phyloP scores from a whole-genome alignment of 2,888 invertebrate species.

The Biston betularia region DNA sequence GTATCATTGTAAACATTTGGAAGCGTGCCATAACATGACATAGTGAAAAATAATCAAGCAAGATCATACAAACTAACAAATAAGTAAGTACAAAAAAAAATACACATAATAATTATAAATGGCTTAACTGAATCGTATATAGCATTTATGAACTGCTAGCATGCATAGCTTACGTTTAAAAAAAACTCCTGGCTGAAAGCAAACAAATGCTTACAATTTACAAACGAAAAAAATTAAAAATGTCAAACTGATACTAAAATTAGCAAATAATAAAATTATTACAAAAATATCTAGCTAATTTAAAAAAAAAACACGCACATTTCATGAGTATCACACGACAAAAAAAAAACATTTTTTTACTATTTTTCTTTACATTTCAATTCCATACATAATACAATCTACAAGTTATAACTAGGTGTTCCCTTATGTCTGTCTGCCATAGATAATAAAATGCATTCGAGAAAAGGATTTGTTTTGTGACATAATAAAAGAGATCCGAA shows the following conservation, averaged over 20 bases:
- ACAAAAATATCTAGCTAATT: slow-evolving; percentile 55
- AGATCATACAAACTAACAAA: slow-evolving; percentile 74
- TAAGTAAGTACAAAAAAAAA: slow-evolving; percentile 83
- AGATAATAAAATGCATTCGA: slow-evolving; percentile 32
- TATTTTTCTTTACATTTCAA: slow-evolving; percentile 50
- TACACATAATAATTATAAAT: slow-evolving; percentile 69
- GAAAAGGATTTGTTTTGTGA: slow-evolving; percentile 34
- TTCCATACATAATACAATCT: slow-evolving; percentile 45
- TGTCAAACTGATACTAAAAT: slow-evolving; percentile 55
- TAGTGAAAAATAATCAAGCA: slow-evolving; percentile 67
- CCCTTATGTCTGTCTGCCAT: slow-evolving; percentile 33
- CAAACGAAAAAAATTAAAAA: slow-evolving; percentile 67
- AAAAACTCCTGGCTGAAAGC: slow-evolving; percentile 76
- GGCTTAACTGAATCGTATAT: slow-evolving; percentile 72
- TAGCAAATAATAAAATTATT: slow-evolving; percentile 46
- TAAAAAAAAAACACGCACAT: slow-evolving; percentile 65
- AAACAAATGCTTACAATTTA: slow-evolving; percentile 87
- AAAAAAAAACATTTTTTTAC: slow-evolving; percentile 44
- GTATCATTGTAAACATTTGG: slow-evolving; percentile 84
- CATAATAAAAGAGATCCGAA: slow-evolving; percentile 10
- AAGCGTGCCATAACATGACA: slow-evolving; percentile 81
- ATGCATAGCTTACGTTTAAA: slow-evolving; percentile 80
- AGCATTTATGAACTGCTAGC: slow-evolving; percentile 85
- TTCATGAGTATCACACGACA: slow-evolving; percentile 65
- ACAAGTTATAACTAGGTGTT: slow-evolving; percentile 43